Evolutionary conservation across 2,797 vertebrate species (phyloP), one percentile per base, ranked within the genome.

Genomic region (Cyprinodon diabolis): DNA sequence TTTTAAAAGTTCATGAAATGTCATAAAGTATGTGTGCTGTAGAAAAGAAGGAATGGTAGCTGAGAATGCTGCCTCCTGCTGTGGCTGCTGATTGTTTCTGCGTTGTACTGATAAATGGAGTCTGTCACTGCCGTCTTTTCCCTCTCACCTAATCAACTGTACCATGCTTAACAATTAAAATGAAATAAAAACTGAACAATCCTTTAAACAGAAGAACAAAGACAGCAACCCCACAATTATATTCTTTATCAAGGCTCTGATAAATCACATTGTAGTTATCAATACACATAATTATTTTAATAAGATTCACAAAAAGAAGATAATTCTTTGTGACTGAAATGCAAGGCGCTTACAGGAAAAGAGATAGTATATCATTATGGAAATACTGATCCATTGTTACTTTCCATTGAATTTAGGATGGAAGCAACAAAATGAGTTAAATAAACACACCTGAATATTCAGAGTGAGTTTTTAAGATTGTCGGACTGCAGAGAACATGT

Each of bases 31-130:
- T 2, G 67, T 23, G 25, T 37, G 47, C 6, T 65, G 68, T 49
- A 66, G 69, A 19, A 5, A 71, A 55, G 75, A 89, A 78, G 75
- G 86, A 79, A 30, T 49, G 76, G 68, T 54, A 90, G 85, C 72
- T 0, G 75, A 81, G 77, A 68, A 82, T 30, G 80, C 74, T 2
- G 81, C 79, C 81, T 91, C 89, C 89, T 81, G 87, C 89, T 88
- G 88, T 4, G 83, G 84, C 40, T 69, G 76, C 81, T 90, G 87
- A 92, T 93, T 92, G 90, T 92, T 89, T 92, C 90, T 93, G 91
- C 78, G 84, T 81, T 82, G 83, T 67, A 84, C 86, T 89, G 91
- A 94, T 92, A 92, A 93, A 91, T 71, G 72, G 72, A 84, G 74
- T 81, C 68, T 80, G 74, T 87, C 80, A 80, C 89, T 74, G 89